These are phyloP conservation scores for Rhagium mordax DNA, from an alignment of 2,888 invertebrate genomes.

Conservation along the genomic window DNA sequence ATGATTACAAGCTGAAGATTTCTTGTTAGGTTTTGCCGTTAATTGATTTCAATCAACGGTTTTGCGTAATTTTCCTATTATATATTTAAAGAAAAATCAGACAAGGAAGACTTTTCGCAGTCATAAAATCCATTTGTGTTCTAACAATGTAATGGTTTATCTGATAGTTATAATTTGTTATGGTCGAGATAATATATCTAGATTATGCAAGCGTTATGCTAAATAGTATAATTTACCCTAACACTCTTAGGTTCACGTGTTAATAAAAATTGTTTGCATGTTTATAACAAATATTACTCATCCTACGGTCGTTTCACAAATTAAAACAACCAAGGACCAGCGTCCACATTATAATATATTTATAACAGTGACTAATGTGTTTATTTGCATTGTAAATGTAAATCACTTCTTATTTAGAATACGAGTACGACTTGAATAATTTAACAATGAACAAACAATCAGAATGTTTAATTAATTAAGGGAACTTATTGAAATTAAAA, in stretches of 20 bases:
- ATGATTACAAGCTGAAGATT: no score
- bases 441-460: not conserved
- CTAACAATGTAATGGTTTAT: not conserved
- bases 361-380: slow-evolving; percentile 7
- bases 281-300: slow-evolving; percentile 1
- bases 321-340: slow-evolving; percentile 1
- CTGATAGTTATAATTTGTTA: not conserved
- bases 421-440: not conserved
- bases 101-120: no score
- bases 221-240: slow-evolving; percentile 10
- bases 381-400: not conserved
- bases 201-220: not conserved
- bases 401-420: not conserved
- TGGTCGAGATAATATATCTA: not conserved
- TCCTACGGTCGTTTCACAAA: not conserved
- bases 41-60: no score
- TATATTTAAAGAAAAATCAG: no score
- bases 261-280: not conserved
- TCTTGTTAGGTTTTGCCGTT: no score
- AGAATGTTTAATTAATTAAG: no score
- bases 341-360: not conserved
- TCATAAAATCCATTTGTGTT: no score
- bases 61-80: no score
- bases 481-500: no score
- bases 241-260: not conserved